Conservation (phyloP, 2,888 invertebrate genomes). For the Nowickia ferox region DNA sequence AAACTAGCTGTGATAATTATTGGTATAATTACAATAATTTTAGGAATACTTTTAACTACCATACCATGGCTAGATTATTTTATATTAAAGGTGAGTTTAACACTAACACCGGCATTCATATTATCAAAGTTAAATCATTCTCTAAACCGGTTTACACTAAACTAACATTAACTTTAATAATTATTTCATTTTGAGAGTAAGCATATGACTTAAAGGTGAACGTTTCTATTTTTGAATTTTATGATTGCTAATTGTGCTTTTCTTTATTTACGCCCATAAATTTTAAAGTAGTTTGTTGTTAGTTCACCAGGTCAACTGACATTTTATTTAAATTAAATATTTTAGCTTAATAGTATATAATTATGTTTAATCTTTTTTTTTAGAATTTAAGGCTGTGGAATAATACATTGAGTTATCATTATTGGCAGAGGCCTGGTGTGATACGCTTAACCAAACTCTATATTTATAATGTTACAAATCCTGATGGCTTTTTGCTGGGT, state of each 20-base stretch:
- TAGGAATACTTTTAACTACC: slow-evolving; percentile 91
- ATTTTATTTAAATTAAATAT: background rate
- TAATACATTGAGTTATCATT: slow-evolving; percentile 92
- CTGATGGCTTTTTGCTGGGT: slow-evolving; percentile 90
- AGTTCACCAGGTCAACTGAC: background rate
- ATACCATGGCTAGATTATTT: slow-evolving; percentile 95
- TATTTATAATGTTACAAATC: slow-evolving; percentile 94
- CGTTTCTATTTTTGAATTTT: background rate
- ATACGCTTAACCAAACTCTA: slow-evolving; percentile 92
- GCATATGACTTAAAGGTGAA: background rate
- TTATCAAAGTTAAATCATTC: no score
- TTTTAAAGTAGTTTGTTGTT: background rate
- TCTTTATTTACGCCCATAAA: background rate
- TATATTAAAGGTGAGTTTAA: slow-evolving; percentile 89
- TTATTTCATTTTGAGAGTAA: background rate
- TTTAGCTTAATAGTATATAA: background rate
- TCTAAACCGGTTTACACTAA: no score
- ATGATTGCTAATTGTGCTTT: background rate
- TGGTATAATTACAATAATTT: slow-evolving; percentile 90
- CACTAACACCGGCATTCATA: no score
- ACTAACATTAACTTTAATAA: background rate
- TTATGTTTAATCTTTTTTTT: slow-evolving; percentile 58
- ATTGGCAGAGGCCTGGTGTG: slow-evolving; percentile 94
- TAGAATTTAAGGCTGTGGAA: slow-evolving; percentile 93
- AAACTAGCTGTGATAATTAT: slow-evolving; percentile 91